A percentile compares a stretch with the other conserved stretches of the same genome.
Evolutionary conservation across 2,888 invertebrate species (phyloP).

Genomic region (Ennomos fuscantarius): DNA sequence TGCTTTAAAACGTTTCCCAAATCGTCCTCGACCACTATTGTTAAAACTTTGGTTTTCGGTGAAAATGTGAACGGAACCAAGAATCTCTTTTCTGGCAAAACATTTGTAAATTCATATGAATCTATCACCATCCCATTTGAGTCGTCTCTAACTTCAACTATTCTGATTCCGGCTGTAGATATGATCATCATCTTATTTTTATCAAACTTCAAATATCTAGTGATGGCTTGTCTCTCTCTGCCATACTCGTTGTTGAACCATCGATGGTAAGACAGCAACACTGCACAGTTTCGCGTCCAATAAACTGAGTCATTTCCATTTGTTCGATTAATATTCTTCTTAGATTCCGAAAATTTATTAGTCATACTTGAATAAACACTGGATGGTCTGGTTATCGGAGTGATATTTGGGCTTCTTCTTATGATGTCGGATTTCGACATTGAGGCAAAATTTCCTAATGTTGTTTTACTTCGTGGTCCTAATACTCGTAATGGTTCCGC

Average conservation of each 20-base stretch:
- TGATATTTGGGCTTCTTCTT: conserved; percentile 79
- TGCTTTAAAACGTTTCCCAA: conserved; percentile 88
- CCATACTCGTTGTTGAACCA: conserved; percentile 84
- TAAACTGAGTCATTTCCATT: conserved; percentile 84
- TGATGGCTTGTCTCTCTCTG: conserved; percentile 81
- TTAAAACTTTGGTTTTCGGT: conserved; percentile 77
- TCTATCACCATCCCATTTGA: conserved; percentile 86
- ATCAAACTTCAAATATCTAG: conserved; percentile 81
- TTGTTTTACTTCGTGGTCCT: conserved; percentile 82
- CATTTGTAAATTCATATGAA: conserved; percentile 87
- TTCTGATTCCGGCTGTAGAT: conserved; percentile 87
- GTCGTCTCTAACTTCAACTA: conserved; percentile 87
- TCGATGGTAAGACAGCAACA: conserved; percentile 87
- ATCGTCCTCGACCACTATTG: conserved; percentile 88
- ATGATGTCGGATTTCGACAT: conserved; percentile 76
- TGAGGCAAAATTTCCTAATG: conserved; percentile 81
- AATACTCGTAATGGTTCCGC: conserved; percentile 81
- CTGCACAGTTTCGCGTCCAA: conserved; percentile 87
- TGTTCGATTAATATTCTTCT: conserved; percentile 69
- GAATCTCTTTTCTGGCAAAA: conserved; percentile 84
- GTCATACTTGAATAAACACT: conserved; percentile 79
- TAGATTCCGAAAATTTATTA: conserved; percentile 75
- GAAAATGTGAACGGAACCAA: conserved; percentile 83
- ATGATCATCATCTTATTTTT: conserved; percentile 86
- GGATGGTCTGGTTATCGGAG: conserved; percentile 81